These are phyloP conservation scores for Alethe castanea DNA, from an alignment of 2,113 vertebrate genomes.

Conservation along the genomic window DNA sequence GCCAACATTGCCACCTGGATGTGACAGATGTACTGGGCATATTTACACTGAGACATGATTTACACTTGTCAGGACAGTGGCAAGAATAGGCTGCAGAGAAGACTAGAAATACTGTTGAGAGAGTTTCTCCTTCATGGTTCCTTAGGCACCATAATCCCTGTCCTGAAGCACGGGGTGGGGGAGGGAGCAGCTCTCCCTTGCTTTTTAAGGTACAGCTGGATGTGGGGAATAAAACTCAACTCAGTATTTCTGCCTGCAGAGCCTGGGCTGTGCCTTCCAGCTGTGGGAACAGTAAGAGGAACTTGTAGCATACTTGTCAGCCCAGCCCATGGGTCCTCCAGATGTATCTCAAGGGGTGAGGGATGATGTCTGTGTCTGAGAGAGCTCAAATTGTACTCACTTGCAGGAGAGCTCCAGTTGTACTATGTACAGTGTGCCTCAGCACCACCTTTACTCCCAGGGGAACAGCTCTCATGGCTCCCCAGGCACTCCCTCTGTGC, in stretches of 20 bases:
- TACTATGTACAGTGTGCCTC: neutral
- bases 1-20: neutral
- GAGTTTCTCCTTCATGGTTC: conserved; percentile 64
- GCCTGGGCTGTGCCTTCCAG: neutral
- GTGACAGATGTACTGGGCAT: conserved; percentile 46
- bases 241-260: neutral
- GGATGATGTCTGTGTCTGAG: neutral
- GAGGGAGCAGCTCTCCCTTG: neutral
- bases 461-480: neutral
- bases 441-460: neutral
- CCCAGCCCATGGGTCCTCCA: neutral
- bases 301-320: neutral
- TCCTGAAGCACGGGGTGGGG: neutral
- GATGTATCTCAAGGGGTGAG: neutral
- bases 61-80: conserved; percentile 33
- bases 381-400: neutral
- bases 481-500: neutral
- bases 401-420: neutral
- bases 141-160: conserved; percentile 48
- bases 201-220: neutral
- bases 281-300: neutral
- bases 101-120: neutral
- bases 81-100: neutral
- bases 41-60: conserved; percentile 42
- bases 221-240: neutral